phyloP scores from a whole-genome alignment of 2,797 vertebrate species.

The Hephaestus fuliginosus region DNA sequence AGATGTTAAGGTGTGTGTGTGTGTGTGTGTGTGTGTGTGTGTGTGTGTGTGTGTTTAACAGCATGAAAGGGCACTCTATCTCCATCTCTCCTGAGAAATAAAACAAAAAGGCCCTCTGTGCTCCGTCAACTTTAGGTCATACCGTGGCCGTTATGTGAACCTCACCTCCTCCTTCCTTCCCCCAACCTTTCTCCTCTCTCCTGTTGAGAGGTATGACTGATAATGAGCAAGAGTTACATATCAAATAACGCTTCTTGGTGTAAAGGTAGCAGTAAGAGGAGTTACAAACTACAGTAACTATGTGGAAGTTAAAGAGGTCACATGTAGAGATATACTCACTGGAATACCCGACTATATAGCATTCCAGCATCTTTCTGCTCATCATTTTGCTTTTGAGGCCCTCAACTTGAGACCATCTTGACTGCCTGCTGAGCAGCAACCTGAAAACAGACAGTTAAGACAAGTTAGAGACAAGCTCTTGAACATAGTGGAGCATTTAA shows the following conservation, averaged over 20 bases:
- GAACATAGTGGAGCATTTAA: not conserved
- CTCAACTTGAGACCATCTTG: too few relatives aligned
- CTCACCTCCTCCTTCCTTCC: slow-evolving; percentile 26
- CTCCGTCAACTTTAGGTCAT: slow-evolving; percentile 59
- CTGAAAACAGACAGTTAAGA: not conserved
- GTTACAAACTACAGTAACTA: not conserved
- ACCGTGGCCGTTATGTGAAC: slow-evolving; percentile 60
- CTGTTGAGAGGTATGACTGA: slow-evolving; percentile 28
- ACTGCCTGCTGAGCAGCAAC: not conserved
- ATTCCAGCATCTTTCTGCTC: not conserved
- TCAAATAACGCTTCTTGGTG: slow-evolving; percentile 31
- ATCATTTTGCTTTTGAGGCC: not conserved
- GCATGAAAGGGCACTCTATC: slow-evolving; percentile 66
- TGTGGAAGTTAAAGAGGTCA: not conserved
- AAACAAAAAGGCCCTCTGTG: slow-evolving; percentile 77
- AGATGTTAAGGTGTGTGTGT: slow-evolving; percentile 1
- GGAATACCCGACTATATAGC: rapidly evolving
- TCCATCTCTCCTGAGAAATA: slow-evolving; percentile 56
- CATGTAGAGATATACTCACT: not conserved
- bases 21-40: slow-evolving; percentile 24
- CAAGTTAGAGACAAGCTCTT: not conserved
- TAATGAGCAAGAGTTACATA: slow-evolving; percentile 29
- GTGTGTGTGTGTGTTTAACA: slow-evolving; percentile 46
- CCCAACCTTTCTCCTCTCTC: slow-evolving; percentile 24
- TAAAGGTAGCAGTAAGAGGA: slow-evolving; percentile 24